Percentiles rank a stretch among this genome's conserved stretches.
Evolutionary conservation across 2,113 vertebrate genomes (phyloP).

Genomic region (Nerophis ophidion): DNA sequence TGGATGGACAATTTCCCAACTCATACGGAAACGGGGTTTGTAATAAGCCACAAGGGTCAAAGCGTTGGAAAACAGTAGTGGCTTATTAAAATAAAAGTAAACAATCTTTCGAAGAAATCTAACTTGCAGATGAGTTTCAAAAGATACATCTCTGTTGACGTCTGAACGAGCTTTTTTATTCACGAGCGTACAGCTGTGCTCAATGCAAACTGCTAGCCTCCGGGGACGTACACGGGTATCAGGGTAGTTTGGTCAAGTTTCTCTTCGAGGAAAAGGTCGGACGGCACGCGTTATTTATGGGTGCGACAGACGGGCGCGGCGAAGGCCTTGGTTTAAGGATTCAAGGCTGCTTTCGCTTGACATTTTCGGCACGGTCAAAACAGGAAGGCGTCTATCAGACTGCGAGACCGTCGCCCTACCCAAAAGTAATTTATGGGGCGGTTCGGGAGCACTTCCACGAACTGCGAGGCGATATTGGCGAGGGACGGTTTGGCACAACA

Average conservation of each 20-base stretch:
- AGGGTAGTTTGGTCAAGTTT: conserved; percentile 50
- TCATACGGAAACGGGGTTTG: no score
- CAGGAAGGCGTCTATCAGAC: no score
- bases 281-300: conserved; percentile 57
- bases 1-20: no score
- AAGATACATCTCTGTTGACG: no score
- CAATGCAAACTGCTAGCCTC: not conserved
- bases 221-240: conserved; percentile 21
- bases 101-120: no score
- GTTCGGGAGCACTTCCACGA: not conserved
- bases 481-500: conserved; percentile 22
- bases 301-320: conserved; percentile 24
- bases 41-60: no score
- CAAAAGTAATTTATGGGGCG: conserved; percentile 5
- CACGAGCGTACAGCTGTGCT: no score
- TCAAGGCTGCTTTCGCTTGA: conserved; percentile 19
- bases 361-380: conserved; percentile 30
- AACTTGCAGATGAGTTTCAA: no score
- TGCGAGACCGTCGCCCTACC: not conserved
- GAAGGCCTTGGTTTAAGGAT: conserved; percentile 25
- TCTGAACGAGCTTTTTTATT: no score
- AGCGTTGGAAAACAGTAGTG: no score
- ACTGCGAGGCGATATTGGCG: conserved; percentile 23
- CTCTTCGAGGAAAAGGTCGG: conserved; percentile 56
- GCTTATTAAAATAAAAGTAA: no score